A percentile compares a stretch with the other conserved stretches of the same genome.
phyloP scores from a whole-genome alignment of 2,797 vertebrate genomes.

The Synanceia verrucosa region DNA sequence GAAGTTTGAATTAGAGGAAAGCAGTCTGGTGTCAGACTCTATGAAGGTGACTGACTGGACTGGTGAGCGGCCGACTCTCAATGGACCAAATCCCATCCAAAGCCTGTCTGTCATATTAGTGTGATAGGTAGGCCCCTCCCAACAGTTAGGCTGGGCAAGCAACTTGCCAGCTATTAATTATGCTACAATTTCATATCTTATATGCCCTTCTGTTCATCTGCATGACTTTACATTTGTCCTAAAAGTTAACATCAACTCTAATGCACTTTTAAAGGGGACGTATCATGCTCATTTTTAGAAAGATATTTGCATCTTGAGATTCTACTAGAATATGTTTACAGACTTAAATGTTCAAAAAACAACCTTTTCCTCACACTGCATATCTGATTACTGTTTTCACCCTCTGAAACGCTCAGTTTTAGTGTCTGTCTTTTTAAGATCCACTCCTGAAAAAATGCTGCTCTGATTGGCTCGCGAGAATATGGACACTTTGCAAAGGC shows the following conservation, averaged over 20 bases:
- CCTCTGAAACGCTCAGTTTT: too few relatives aligned
- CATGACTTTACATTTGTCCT: slow-evolving; percentile 11
- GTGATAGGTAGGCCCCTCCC: slow-evolving; percentile 51
- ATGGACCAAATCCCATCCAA: slow-evolving; percentile 69
- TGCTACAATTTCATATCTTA: slow-evolving; percentile 27
- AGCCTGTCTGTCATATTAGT: slow-evolving; percentile 64
- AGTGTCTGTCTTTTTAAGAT: too few relatives aligned
- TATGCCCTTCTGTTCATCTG: slow-evolving; percentile 20
- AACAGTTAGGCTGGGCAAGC: slow-evolving; percentile 32
- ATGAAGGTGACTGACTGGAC: slow-evolving; percentile 77
- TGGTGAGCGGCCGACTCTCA: slow-evolving; percentile 56
- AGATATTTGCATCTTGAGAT: too few relatives aligned
- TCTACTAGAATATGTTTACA: background rate
- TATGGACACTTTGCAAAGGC: too few relatives aligned
- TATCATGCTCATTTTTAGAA: background rate
- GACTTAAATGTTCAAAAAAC: background rate
- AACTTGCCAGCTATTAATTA: slow-evolving; percentile 55
- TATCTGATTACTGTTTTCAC: background rate
- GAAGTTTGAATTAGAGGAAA: slow-evolving; percentile 75
- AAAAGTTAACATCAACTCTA: background rate
- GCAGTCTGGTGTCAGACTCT: slow-evolving; percentile 72
- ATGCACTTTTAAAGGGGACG: background rate
- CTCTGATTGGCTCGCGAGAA: background rate
- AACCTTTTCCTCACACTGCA: background rate
- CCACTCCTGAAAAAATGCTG: too few relatives aligned